phyloP scores from a whole-genome alignment of 2,888 invertebrate species.

The Capitulum mitella region DNA sequence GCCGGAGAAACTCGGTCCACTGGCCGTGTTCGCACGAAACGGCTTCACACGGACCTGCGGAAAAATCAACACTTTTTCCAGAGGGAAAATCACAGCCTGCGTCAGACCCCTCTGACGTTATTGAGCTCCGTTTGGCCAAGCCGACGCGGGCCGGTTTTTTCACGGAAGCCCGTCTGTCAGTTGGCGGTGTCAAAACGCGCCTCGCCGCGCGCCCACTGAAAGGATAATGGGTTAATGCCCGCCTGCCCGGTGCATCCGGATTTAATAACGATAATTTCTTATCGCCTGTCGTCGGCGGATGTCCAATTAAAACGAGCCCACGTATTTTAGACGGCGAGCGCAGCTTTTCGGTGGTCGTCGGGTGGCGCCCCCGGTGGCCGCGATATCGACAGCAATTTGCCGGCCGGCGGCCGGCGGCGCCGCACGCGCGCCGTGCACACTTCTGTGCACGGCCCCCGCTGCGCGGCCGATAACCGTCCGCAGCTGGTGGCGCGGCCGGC shows the following conservation, averaged over 20 bases:
- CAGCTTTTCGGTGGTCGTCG: neutral
- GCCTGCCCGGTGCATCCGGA: neutral
- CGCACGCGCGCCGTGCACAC: neutral
- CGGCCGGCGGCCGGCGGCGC: neutral
- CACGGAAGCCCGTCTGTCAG: conserved; percentile 6
- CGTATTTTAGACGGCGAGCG: neutral
- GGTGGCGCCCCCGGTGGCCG: neutral
- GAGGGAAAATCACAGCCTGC: neutral
- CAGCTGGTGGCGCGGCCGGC: neutral
- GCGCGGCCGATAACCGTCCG: neutral
- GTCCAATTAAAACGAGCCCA: neutral
- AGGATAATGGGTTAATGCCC: conserved; percentile 7
- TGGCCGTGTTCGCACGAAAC: too few species aligned
- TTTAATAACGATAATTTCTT: conserved; percentile 1
- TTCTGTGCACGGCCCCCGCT: neutral
- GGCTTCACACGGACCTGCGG: too few species aligned
- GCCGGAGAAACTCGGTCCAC: too few species aligned
- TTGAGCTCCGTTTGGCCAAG: neutral
- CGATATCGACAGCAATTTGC: neutral
- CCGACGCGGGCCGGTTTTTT: neutral
- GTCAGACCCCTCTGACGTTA: neutral
- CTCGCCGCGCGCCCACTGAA: neutral
- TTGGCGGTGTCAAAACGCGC: neutral
- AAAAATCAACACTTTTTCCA: neutral
- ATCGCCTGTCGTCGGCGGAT: neutral